Evolutionary conservation across 1,140 invertebrate species (phyloP).

Genomic region (Micrasema minimum): DNA sequence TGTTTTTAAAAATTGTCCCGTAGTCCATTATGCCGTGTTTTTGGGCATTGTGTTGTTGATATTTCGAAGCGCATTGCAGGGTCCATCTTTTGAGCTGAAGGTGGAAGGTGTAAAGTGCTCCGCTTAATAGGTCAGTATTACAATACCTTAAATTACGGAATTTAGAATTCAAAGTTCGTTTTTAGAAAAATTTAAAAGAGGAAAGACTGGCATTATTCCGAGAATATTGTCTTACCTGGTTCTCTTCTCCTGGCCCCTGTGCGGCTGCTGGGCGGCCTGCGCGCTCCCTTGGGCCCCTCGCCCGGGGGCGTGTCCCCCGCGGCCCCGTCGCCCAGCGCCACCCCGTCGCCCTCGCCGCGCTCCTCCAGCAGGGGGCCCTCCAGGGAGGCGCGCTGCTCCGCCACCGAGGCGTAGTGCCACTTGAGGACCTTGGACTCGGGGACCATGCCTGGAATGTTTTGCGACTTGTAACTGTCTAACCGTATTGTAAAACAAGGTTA

Average conservation of each 20-base stretch:
- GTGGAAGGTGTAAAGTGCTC: too few relatives aligned
- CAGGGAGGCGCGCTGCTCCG: conserved; percentile 1
- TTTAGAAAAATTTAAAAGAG: too few relatives aligned
- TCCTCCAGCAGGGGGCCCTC: conserved; percentile 24
- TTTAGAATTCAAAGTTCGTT: not conserved
- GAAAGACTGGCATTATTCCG: too few relatives aligned
- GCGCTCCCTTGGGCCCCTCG: not conserved
- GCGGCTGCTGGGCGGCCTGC: conserved; percentile 2
- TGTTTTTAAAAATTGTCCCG: too few relatives aligned
- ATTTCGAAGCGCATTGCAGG: too few relatives aligned
- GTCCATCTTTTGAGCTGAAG: too few relatives aligned
- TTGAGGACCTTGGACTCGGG: conserved; percentile 64
- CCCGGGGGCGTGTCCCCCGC: not conserved
- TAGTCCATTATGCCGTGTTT: too few relatives aligned
- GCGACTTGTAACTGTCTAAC: too few relatives aligned
- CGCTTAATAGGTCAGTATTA: too few relatives aligned
- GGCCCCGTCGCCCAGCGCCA: conserved; percentile 2
- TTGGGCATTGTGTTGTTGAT: too few relatives aligned
- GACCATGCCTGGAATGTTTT: conserved; percentile 62
- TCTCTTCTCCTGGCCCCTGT: conserved; percentile 55
- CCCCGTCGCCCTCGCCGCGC: not conserved
- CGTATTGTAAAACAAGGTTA: too few relatives aligned
- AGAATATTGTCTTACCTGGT: conserved; percentile 53
- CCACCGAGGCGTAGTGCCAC: conserved; percentile 62
- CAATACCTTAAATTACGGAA: conserved; percentile 59